phyloP scores from a whole-genome alignment of 2,888 invertebrate genomes.

The Agrochola lota region DNA sequence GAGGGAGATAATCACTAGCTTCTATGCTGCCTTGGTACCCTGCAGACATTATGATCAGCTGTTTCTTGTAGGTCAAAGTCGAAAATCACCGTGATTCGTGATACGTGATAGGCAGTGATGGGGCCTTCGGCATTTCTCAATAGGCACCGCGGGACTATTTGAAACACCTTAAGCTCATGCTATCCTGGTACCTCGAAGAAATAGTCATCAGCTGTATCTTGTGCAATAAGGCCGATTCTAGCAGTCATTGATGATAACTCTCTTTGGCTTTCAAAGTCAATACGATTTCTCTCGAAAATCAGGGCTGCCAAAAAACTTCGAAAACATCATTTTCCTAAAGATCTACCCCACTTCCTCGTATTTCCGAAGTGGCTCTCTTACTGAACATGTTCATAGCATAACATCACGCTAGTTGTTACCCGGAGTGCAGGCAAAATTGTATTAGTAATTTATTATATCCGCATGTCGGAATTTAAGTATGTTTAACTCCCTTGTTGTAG shows the following conservation, averaged over 20 bases:
- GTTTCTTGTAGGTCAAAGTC: constrained; percentile 48
- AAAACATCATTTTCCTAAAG: neutral
- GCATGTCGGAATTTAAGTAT: neutral
- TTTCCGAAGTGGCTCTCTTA: neutral
- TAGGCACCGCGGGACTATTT: constrained; percentile 3
- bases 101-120: constrained; percentile 23
- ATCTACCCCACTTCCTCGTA: neutral
- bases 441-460: neutral
- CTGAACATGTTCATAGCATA: neutral
- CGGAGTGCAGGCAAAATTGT: neutral
- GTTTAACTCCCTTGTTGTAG: neutral
- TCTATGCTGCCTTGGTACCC: constrained; percentile 51
- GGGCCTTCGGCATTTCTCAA: constrained; percentile 17
- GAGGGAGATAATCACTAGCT: constrained; percentile 4
- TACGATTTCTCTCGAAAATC: no score
- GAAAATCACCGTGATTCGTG: neutral
- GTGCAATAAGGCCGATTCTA: constrained; percentile 2
- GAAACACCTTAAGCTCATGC: constrained; percentile 24
- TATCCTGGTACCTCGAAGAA: constrained; percentile 34
- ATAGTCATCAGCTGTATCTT: constrained; percentile 46
- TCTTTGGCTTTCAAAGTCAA: neutral
- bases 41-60: constrained; percentile 53
- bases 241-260: no score
- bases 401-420: neutral
- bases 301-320: neutral